These are phyloP conservation scores for Ceuthmochares aereus DNA, from an alignment of 2,113 vertebrate genomes.

Conservation along the genomic window DNA sequence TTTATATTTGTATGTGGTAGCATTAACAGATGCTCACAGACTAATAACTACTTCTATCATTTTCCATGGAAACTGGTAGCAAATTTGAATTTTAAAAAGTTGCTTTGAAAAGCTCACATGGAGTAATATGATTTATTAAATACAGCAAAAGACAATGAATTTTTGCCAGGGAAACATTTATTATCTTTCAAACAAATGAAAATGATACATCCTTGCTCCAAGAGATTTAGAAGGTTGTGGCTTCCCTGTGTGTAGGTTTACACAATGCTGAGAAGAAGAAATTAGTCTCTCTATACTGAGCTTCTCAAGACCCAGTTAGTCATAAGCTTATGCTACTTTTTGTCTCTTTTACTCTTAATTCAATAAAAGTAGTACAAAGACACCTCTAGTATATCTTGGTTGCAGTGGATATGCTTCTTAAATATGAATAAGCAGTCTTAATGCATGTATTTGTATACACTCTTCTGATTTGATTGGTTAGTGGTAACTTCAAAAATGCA, in stretches of 20 bases:
- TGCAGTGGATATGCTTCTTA: not conserved
- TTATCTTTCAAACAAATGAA: not conserved
- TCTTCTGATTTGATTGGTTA: not conserved
- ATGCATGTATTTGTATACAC: not conserved
- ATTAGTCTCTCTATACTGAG: not conserved
- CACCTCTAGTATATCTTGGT: not conserved
- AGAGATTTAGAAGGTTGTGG: not conserved
- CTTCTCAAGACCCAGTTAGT: not conserved
- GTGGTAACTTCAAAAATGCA: not conserved
- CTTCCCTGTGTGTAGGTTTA: not conserved
- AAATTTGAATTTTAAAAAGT: conserved; percentile 20
- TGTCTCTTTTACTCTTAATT: not conserved
- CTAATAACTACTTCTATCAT: conserved; percentile 65
- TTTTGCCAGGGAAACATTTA: not conserved
- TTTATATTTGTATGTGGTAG: conserved; percentile 70
- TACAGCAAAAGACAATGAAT: not conserved
- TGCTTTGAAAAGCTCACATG: not conserved
- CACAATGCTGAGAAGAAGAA: not conserved
- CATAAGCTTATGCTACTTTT: not conserved
- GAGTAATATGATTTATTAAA: conserved; percentile 19
- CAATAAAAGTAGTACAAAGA: not conserved
- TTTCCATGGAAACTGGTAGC: conserved; percentile 56
- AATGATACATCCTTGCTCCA: not conserved
- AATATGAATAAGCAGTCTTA: not conserved
- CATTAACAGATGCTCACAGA: conserved; percentile 75